Conservation (phyloP, 2,113 vertebrate genomes). For the Pavo muticus region DNA sequence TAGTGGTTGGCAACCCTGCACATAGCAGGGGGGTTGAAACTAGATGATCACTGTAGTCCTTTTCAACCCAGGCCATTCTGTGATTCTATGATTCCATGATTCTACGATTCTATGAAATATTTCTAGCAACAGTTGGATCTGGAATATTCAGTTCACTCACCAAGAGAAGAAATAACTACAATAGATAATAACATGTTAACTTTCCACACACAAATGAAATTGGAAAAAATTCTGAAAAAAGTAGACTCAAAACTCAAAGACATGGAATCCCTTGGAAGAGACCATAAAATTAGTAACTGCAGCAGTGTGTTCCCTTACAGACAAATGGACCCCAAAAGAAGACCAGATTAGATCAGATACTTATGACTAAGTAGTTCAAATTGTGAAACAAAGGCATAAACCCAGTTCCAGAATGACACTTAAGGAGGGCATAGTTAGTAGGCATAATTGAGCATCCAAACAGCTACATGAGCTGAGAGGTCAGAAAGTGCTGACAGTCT, state of each 20-base stretch:
- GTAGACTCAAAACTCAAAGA: background rate
- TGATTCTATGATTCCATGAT: too few species aligned
- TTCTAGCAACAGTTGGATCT: background rate
- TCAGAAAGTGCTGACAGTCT: background rate
- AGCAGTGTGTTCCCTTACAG: background rate
- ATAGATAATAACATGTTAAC: background rate
- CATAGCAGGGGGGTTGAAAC: too few species aligned
- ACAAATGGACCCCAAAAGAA: background rate
- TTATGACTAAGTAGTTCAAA: background rate
- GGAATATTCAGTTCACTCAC: background rate
- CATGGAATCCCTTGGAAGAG: background rate
- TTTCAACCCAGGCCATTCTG: too few species aligned
- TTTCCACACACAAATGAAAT: background rate
- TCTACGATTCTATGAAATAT: background rate
- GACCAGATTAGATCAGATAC: background rate
- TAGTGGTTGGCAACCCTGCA: too few species aligned
- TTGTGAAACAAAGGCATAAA: background rate
- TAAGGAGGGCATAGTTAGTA: background rate
- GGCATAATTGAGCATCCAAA: background rate
- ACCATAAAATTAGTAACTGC: background rate
- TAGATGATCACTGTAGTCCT: too few species aligned
- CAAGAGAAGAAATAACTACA: background rate
- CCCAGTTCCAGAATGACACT: background rate
- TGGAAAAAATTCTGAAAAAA: background rate
- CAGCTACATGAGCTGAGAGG: background rate